phyloP scores from a whole-genome alignment of 2,797 vertebrate species.

The Sarcoramphus papa region DNA sequence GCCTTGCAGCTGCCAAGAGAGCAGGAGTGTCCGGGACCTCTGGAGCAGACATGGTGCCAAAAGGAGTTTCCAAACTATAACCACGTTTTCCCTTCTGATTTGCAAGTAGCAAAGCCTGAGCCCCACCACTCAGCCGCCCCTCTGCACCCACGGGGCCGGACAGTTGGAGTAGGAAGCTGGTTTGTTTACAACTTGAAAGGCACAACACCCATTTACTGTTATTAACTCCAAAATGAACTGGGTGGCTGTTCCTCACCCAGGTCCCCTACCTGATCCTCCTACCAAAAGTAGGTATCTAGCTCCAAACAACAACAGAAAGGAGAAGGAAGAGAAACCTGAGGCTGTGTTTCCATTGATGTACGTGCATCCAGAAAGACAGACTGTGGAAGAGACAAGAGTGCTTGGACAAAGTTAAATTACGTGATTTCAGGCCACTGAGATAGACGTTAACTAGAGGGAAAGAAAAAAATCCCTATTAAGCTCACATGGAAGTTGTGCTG shows the following conservation, averaged over 20 bases:
- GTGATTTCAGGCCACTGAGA: neutral
- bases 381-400: neutral
- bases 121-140: rapidly evolving
- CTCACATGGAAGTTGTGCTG: neutral
- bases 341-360: neutral
- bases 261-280: neutral
- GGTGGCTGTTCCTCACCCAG: neutral
- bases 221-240: neutral
- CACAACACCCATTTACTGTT: neutral
- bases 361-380: neutral
- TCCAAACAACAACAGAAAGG: neutral
- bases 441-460: neutral
- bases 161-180: neutral
- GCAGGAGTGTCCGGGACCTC: neutral
- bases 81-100: neutral
- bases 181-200: neutral
- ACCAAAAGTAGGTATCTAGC: neutral
- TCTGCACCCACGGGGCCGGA: rapidly evolving
- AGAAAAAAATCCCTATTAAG: neutral
- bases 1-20: neutral
- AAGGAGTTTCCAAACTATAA: neutral
- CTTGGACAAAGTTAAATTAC: neutral
- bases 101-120: neutral
- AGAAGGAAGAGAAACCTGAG: neutral
- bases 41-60: neutral